These are phyloP conservation scores for Apaloderma vittatum DNA, from an alignment of 2,113 vertebrate species.

Conservation along the genomic window DNA sequence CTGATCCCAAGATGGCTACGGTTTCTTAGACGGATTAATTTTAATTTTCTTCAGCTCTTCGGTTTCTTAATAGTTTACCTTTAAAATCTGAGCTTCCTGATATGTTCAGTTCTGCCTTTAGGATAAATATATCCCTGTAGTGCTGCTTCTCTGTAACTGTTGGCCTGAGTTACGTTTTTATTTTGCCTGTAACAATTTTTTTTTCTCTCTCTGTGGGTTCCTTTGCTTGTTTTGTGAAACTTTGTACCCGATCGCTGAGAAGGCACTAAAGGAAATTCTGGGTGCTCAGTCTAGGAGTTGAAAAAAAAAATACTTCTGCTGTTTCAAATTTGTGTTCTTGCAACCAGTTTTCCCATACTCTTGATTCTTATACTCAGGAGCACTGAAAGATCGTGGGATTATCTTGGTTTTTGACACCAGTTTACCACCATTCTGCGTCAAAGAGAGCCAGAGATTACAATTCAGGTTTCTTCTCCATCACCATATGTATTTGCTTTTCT, in stretches of 20 bases:
- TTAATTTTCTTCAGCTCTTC: neutral
- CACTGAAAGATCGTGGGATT: neutral
- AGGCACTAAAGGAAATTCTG: neutral
- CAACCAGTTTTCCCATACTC: neutral
- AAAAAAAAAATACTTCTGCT: neutral
- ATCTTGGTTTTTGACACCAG: neutral
- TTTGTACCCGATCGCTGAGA: neutral
- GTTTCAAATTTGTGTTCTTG: neutral
- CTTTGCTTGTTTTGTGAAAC: neutral
- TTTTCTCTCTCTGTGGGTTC: neutral
- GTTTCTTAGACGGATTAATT: neutral
- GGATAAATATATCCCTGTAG: neutral
- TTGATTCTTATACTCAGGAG: neutral
- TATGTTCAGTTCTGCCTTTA: neutral
- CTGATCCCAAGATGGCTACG: neutral
- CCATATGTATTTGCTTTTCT: fast-evolving
- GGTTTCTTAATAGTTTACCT: neutral
- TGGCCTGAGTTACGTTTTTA: neutral
- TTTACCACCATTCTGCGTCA: neutral
- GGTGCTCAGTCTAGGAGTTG: neutral
- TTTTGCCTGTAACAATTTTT: neutral
- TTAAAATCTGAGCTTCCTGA: neutral
- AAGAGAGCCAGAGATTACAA: neutral
- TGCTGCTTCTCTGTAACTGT: neutral
- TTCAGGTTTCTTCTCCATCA: neutral